Conservation (phyloP, 1,140 invertebrate genomes). For the Leptopilina clavipes region DNA sequence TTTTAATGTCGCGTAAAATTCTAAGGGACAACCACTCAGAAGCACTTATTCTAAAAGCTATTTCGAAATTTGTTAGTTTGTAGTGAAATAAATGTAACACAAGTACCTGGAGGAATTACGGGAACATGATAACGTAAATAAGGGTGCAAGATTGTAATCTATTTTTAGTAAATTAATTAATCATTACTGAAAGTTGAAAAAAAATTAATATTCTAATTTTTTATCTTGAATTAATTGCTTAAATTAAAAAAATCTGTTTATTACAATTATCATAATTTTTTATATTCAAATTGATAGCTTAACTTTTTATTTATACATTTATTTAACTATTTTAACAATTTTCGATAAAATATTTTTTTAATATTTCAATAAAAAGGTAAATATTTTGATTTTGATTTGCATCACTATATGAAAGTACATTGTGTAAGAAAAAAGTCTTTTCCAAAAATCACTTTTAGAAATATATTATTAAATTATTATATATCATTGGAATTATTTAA, state of each 20-base stretch:
- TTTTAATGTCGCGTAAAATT: slow-evolving; percentile 2
- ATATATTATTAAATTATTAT: too few species aligned
- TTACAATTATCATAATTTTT: too few species aligned
- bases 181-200: not conserved
- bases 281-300: too few species aligned
- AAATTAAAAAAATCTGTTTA: too few species aligned
- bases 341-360: too few species aligned
- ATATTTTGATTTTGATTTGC: too few species aligned
- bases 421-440: not conserved
- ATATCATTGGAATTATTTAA: not conserved
- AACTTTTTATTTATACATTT: too few species aligned
- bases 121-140: slow-evolving; percentile 18
- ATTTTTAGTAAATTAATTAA: not conserved
- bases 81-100: slow-evolving; percentile 19
- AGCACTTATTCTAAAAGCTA: not conserved
- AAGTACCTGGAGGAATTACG: slow-evolving; percentile 27
- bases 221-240: too few species aligned
- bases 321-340: too few species aligned
- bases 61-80: slow-evolving; percentile 6
- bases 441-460: not conserved
- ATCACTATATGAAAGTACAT: not conserved
- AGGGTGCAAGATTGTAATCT: not conserved
- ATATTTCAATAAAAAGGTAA: too few species aligned
- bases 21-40: not conserved
- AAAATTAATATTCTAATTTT: not conserved